A percentile compares a stretch with the other conserved stretches of the same genome.
These are phyloP conservation scores for Leptodactylus fuscus DNA, from an alignment of 2,113 vertebrate species.

Conservation along the genomic window DNA sequence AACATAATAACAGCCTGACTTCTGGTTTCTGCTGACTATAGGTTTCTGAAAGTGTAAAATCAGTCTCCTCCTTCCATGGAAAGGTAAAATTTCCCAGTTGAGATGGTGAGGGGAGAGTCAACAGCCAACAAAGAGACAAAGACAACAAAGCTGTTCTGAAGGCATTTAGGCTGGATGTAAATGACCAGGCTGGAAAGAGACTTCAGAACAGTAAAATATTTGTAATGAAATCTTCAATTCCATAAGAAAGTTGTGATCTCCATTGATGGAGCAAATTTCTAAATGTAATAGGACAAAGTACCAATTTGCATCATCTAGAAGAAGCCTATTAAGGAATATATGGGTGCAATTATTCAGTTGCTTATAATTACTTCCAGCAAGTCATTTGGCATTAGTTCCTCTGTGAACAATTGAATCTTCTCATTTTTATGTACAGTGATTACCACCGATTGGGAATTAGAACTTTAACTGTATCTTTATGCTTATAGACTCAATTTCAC, in stretches of 20 bases:
- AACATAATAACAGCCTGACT: too few species aligned
- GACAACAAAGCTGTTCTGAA: too few species aligned
- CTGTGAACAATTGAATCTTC: slow-evolving; percentile 18
- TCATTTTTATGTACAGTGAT: background rate
- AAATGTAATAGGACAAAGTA: slow-evolving; percentile 47
- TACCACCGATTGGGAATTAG: background rate
- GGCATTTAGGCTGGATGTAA: too few species aligned
- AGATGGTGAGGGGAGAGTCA: too few species aligned
- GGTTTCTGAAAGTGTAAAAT: too few species aligned
- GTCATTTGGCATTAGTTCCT: background rate
- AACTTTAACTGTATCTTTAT: background rate
- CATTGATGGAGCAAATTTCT: slow-evolving; percentile 27
- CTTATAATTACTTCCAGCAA: slow-evolving; percentile 26
- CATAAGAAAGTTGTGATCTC: slow-evolving; percentile 1
- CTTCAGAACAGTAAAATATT: too few species aligned
- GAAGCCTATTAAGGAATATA: slow-evolving; percentile 29
- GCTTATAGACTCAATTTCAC: background rate
- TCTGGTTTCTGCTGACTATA: too few species aligned
- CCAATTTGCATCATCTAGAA: slow-evolving; percentile 38
- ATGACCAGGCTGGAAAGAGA: too few species aligned
- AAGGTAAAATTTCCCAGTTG: too few species aligned
- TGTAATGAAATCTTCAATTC: too few species aligned
- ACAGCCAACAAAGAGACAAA: too few species aligned
- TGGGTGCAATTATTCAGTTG: slow-evolving; percentile 40
- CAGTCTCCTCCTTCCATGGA: too few species aligned